Evolutionary conservation across 2,797 vertebrate genomes (phyloP).

Genomic region (Neosilurus mollespiculum): DNA sequence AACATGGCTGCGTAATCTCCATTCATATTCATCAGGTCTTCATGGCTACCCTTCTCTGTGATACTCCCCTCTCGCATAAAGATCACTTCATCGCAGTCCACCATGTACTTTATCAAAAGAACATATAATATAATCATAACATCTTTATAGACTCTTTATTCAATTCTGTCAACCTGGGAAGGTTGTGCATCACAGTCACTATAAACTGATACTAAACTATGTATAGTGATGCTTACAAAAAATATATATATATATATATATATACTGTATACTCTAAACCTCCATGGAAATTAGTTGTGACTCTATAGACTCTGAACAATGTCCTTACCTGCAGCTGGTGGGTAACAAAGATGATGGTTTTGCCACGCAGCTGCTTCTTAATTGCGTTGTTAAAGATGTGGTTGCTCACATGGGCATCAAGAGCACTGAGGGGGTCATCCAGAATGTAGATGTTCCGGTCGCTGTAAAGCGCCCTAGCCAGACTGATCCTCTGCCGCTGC

Average conservation of each 20-base stretch:
- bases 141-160: not conserved
- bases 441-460: constrained; percentile 86
- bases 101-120: constrained; percentile 78
- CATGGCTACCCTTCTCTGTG: constrained; percentile 85
- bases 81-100: constrained; percentile 90
- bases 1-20: constrained; percentile 90
- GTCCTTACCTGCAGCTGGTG: constrained; percentile 88
- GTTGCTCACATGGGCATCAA: constrained; percentile 90
- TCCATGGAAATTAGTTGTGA: not conserved
- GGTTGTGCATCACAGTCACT: not conserved
- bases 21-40: constrained; percentile 86
- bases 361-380: constrained; percentile 83
- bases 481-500: constrained; percentile 88
- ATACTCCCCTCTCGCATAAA: constrained; percentile 91
- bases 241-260: too few species aligned
- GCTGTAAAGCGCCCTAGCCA: constrained; percentile 89
- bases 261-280: not conserved
- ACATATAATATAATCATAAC: not conserved
- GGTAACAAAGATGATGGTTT: constrained; percentile 88
- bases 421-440: constrained; percentile 90
- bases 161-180: not conserved
- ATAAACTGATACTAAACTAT: not conserved
- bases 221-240: not conserved
- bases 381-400: constrained; percentile 91
- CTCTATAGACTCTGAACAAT: not conserved